Evolutionary conservation across 2,888 invertebrate species (phyloP).

Genomic region (Coenonympha arcania): DNA sequence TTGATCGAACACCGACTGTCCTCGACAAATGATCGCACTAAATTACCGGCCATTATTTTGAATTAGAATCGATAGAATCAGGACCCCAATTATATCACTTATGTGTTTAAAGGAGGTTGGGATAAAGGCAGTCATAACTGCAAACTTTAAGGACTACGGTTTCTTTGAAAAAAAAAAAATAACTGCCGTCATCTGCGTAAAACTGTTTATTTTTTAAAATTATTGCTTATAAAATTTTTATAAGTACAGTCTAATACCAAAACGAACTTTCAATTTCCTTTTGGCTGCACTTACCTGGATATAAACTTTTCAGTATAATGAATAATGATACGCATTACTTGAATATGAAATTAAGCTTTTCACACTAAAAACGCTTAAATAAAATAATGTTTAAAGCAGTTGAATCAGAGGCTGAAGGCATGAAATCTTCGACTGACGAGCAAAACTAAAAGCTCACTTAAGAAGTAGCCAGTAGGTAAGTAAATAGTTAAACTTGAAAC

Average conservation of each 20-base stretch:
- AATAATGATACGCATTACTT: too few relatives aligned
- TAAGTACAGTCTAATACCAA: neutral
- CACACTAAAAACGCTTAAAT: too few relatives aligned
- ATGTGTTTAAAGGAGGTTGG: conserved; percentile 73
- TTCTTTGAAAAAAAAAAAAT: conserved; percentile 10
- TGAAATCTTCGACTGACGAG: conserved; percentile 15
- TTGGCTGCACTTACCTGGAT: too few relatives aligned
- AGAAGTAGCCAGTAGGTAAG: too few relatives aligned
- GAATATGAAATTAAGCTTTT: too few relatives aligned
- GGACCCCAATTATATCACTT: conserved; percentile 74
- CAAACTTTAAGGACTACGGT: conserved; percentile 36
- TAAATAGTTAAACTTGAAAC: conserved; percentile 28
- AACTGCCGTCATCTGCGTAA: neutral
- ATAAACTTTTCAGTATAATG: too few relatives aligned
- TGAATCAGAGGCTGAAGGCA: too few relatives aligned
- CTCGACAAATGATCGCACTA: conserved; percentile 69
- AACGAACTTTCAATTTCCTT: too few relatives aligned
- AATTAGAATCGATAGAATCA: conserved; percentile 73
- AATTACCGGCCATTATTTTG: conserved; percentile 72
- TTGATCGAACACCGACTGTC: conserved; percentile 74
- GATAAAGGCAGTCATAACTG: conserved; percentile 58
- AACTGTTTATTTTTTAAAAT: conserved; percentile 22
- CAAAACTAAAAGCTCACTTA: conserved; percentile 22
- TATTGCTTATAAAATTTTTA: neutral
- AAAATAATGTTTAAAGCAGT: too few relatives aligned